Conservation (phyloP, 53 echinoderm and acorn worm genomes). For the Pentamera pediparva region DNA sequence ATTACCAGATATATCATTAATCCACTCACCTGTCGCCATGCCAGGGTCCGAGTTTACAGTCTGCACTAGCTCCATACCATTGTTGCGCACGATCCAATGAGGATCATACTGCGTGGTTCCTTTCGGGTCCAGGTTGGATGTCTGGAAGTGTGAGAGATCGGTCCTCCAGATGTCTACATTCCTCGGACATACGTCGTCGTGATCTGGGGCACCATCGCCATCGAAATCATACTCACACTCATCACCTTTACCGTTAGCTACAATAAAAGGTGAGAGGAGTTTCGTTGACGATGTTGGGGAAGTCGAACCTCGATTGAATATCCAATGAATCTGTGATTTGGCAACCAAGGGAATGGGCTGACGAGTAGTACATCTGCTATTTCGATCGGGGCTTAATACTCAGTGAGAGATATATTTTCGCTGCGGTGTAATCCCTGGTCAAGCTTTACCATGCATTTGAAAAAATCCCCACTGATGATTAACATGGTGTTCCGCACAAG, state of each 20-base stretch:
- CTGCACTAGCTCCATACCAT: slow-evolving; percentile 90
- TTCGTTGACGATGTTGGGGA: too few relatives aligned
- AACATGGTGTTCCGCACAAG: too few relatives aligned
- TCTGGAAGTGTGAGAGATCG: slow-evolving; percentile 85
- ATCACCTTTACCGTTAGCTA: slow-evolving; percentile 80
- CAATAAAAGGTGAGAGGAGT: neutral
- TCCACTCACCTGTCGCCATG: slow-evolving; percentile 72
- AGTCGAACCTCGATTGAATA: too few relatives aligned
- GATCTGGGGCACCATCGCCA: slow-evolving; percentile 78
- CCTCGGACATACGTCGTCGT: slow-evolving; percentile 76
- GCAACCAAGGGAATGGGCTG: too few relatives aligned
- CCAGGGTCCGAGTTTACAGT: slow-evolving; percentile 93
- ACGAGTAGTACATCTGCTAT: too few relatives aligned
- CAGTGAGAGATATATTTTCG: too few relatives aligned
- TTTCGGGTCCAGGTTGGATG: slow-evolving; percentile 69
- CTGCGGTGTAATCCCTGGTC: too few relatives aligned
- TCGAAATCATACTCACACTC: slow-evolving; percentile 88
- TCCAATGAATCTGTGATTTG: too few relatives aligned
- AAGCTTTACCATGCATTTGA: too few relatives aligned
- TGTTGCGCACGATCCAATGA: slow-evolving; percentile 93
- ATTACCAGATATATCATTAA: too few relatives aligned
- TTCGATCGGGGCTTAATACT: too few relatives aligned
- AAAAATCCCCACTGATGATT: too few relatives aligned
- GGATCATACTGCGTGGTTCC: slow-evolving; percentile 82
- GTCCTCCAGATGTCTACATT: slow-evolving; percentile 73